phyloP scores from a whole-genome alignment of 1,140 invertebrate species.

The Platyura marginata region DNA sequence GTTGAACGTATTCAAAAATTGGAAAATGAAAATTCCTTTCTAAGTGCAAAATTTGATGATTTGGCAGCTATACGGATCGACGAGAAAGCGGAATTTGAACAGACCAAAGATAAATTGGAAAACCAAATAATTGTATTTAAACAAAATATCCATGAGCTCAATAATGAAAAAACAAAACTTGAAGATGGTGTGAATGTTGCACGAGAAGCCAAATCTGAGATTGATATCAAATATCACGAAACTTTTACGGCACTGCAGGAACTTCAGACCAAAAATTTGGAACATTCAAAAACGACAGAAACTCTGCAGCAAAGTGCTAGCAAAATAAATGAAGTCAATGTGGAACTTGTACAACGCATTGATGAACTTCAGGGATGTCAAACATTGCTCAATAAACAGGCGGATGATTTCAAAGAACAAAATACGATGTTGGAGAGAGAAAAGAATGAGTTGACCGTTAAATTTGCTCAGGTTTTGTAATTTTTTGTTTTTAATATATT shows the following conservation, averaged over 20 bases:
- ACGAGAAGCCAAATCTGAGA: not conserved
- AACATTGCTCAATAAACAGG: too few species aligned
- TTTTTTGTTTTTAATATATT: too few species aligned
- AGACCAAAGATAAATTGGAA: too few species aligned
- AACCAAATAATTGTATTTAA: too few species aligned
- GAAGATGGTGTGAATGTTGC: not conserved
- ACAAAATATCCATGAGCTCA: too few species aligned
- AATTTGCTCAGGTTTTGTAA: too few species aligned
- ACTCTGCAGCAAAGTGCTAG: not conserved
- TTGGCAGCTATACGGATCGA: slow-evolving; percentile 2
- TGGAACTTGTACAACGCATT: not conserved
- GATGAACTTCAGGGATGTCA: not conserved
- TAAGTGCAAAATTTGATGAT: slow-evolving; percentile 5
- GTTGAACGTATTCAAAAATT: slow-evolving; percentile 6
- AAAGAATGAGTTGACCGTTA: too few species aligned
- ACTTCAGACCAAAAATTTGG: not conserved
- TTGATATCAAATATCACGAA: not conserved
- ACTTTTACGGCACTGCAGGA: not conserved
- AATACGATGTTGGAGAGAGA: too few species aligned
- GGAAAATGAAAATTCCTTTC: slow-evolving; percentile 2
- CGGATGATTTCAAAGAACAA: too few species aligned
- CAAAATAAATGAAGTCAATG: not conserved
- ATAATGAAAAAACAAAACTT: not conserved
- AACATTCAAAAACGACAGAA: not conserved
- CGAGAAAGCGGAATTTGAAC: too few species aligned